Evolutionary conservation across 2,113 vertebrate species (phyloP), one percentile per base, ranked within the genome.

Genomic region (Excalfactoria chinensis): DNA sequence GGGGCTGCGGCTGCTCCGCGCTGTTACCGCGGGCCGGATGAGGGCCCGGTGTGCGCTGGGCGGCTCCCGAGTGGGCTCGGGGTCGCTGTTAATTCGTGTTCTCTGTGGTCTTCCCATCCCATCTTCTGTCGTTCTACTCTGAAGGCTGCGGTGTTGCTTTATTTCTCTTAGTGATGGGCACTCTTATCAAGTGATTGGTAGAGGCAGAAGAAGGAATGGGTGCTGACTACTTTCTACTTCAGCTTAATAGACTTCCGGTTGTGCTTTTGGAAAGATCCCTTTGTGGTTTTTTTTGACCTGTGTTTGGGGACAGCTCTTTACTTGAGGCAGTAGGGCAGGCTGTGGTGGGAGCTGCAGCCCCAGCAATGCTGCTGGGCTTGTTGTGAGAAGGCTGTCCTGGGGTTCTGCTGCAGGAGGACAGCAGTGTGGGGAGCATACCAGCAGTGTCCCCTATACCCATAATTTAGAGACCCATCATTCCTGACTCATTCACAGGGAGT

Each of bases 141-240:
- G 1, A 7, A 16, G 49, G 5, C 23, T 12, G n/a, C 0, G 2
- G 6, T 43, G 7, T 17, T 55, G 3, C 22, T 2, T 7, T 13
- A 3, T 0, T 7, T 11, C 13, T 4, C 1, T 46, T 35, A 15
- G 2, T 6, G 7, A 1, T 18, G 18, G 6, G 6, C 17, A 4
- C 5, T 0, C 5, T 44, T 3, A 28, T 43, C 3, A 0, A 23
- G 16, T 0, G 0, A 0, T 32, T 0, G 4, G 22, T 4, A 13
- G 10, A 44, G 22, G 6, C 7, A 7, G 79, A 37, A 18, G 11
- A 22, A 32, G 8, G 3, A 35, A 4, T 0, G 1, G 28, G 0
- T 44, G 74, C 20, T 62, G 43, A 0, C 9, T 40, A 13, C 6
- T 74, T 13, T 32, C 2, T 59, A 0, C 4, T 81, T n/a, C 0